These are phyloP conservation scores for Ichneumoninae sp. DNA, from an alignment of 2,888 invertebrate species.

Conservation along the genomic window DNA sequence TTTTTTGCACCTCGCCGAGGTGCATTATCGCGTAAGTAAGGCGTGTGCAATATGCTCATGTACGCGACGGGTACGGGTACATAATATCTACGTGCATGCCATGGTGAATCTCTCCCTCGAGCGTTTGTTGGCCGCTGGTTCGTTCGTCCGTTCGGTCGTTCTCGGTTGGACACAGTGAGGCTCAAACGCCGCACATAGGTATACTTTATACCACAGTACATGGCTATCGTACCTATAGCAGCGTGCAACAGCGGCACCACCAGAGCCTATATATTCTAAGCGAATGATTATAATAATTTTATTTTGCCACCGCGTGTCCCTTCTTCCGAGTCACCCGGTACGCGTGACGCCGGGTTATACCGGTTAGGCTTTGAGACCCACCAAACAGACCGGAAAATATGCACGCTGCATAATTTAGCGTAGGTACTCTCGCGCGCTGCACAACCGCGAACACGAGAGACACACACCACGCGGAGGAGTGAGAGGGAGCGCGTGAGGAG, in stretches of 20 bases:
- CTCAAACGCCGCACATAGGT: constrained; percentile 38
- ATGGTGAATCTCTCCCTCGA: constrained; percentile 63
- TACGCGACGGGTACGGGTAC: constrained; percentile 51
- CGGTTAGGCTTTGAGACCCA: constrained; percentile 82
- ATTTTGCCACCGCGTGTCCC: constrained; percentile 71
- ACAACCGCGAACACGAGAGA: constrained; percentile 61
- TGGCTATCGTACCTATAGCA: constrained; percentile 10
- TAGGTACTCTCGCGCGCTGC: constrained; percentile 71
- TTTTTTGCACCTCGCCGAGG: constrained; percentile 25
- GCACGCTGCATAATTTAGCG: constrained; percentile 83
- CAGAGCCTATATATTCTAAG: constrained; percentile 65
- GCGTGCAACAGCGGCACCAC: constrained; percentile 25
- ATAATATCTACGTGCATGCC: constrained; percentile 60
- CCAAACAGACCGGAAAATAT: constrained; percentile 84
- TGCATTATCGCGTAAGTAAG: constrained; percentile 60
- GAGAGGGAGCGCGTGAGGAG: constrained; percentile 40
- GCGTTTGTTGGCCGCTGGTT: constrained; percentile 58
- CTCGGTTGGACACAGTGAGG: constrained; percentile 48
- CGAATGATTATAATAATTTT: constrained; percentile 72
- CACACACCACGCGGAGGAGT: constrained; percentile 20
- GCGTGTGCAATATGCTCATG: constrained; percentile 61
- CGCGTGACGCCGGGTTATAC: constrained; percentile 75
- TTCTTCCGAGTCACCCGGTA: constrained; percentile 77
- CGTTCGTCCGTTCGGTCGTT: constrained; percentile 61
- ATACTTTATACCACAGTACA: constrained; percentile 7